Base-by-base conservation (phyloP, 35 echinoderm and acorn worm genomes). In the Holothuria glaberrima region DNA sequence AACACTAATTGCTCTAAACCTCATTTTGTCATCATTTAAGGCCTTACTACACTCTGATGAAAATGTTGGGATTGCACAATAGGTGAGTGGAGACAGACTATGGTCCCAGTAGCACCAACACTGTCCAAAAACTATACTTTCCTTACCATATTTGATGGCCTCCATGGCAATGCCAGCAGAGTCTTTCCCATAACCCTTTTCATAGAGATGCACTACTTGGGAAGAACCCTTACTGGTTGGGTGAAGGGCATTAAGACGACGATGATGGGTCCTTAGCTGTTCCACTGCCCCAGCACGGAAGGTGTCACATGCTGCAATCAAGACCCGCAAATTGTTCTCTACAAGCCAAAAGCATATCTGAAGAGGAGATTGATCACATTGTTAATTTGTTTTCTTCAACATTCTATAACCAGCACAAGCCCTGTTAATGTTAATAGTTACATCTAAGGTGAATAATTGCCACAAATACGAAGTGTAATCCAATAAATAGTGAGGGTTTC, bases 331-430 rank as follows among this genome's bases (percentile, higher is more conserved):
- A 48, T 91, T 91, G 60, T 99, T 99, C 90, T 99, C 97, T 9
- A 95, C 67, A 41, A 99, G 79, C 97, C 97, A 99, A 83, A 99
- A 99, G 86, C 97, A 99, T 45, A 99, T 99, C 97, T 99, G 63
- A 19, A 75, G 33, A 22, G 9, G 59, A 86, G 10, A 22, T 20
- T 25, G 61, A 10, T 9, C 57, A 31, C 0, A 21, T 6, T 75
- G 25, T 3, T 29, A 5, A 46, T 5, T 46, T n/a, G n/a, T 46
- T 46, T 46, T 46, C 44, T 10, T 46, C 4, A 46, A 10, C 10
- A 46, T 46, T 46, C 10, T 10, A 46, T 10, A 46, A 10, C 44
- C 44, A 5, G 4, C 10, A 46, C 4, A 46, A 46, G 44, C 44
- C 44, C 44, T 46, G 44, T 10, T 46, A 10, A 46, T 46, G 4